A percentile compares a stretch with the other conserved stretches of the same genome.
phyloP scores from a whole-genome alignment of 2,113 vertebrate species.

The Cavia aperea region DNA sequence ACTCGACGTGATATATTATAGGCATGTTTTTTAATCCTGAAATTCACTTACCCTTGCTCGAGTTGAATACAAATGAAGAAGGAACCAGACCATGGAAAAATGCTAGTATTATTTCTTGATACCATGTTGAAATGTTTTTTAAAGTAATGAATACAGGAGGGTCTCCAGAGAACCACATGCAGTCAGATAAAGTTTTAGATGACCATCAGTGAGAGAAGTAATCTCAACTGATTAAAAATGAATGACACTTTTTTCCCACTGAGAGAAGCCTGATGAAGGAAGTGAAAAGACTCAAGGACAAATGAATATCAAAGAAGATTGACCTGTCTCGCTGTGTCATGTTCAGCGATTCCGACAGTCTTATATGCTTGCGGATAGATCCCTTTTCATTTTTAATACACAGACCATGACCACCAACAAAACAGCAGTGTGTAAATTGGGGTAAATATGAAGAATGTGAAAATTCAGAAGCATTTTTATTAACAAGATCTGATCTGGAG shows the following conservation, averaged over 20 bases:
- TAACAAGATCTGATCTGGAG: not conserved
- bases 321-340: conserved; percentile 51
- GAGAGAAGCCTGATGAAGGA: conserved; percentile 50
- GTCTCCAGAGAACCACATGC: not conserved
- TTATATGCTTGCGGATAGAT: not conserved
- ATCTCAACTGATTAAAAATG: conserved; percentile 49
- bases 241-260: conserved; percentile 25
- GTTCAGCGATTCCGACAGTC: not conserved
- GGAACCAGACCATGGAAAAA: not conserved
- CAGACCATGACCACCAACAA: not conserved
- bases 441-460: not conserved
- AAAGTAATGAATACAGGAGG: not conserved
- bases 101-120: not conserved
- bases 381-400: conserved; percentile 37
- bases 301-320: conserved; percentile 49
- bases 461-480: not conserved
- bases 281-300: conserved; percentile 52
- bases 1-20: conserved; percentile 15
- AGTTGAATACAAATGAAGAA: conserved; percentile 23
- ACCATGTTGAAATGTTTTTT: conserved; percentile 11
- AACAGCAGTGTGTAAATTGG: not conserved
- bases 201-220: conserved; percentile 15
- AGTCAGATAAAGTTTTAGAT: conserved; percentile 12
- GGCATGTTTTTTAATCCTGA: not conserved
- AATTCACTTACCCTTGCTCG: conserved; percentile 15